phyloP scores from a whole-genome alignment of 2,797 vertebrate species.

The Pangasius djambal region DNA sequence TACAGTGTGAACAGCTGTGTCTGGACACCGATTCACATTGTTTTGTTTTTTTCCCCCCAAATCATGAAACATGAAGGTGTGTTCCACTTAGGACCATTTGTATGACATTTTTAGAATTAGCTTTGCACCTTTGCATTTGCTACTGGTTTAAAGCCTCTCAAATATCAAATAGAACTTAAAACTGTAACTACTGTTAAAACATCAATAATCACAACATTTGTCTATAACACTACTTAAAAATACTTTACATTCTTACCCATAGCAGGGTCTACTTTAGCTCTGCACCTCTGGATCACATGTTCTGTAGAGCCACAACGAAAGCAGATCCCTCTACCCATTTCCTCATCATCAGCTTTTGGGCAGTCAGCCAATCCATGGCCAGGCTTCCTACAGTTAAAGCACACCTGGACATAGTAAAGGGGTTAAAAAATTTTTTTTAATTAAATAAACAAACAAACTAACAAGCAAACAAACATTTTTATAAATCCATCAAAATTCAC shows the following conservation, averaged over 20 bases:
- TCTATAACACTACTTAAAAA: neutral
- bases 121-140: neutral
- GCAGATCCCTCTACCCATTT: conserved; percentile 91
- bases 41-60: no score
- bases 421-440: no score
- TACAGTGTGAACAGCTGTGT: neutral
- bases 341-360: conserved; percentile 84
- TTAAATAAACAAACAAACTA: neutral
- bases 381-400: conserved; percentile 94
- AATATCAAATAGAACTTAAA: neutral
- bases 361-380: conserved; percentile 93
- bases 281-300: conserved; percentile 88
- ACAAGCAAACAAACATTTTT: neutral
- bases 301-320: conserved; percentile 95
- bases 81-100: neutral
- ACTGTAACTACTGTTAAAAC: neutral
- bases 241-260: conserved; percentile 76
- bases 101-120: neutral
- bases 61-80: neutral
- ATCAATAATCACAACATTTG: neutral
- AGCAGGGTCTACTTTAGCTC: conserved; percentile 88
- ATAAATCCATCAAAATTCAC: neutral
- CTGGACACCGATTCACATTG: neutral
- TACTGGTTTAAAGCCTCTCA: neutral
- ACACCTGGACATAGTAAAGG: conserved; percentile 71